A percentile compares a stretch with the other conserved stretches of the same genome.
phyloP scores from a whole-genome alignment of 2,797 vertebrate species.

The Tympanoctomys barrerae region DNA sequence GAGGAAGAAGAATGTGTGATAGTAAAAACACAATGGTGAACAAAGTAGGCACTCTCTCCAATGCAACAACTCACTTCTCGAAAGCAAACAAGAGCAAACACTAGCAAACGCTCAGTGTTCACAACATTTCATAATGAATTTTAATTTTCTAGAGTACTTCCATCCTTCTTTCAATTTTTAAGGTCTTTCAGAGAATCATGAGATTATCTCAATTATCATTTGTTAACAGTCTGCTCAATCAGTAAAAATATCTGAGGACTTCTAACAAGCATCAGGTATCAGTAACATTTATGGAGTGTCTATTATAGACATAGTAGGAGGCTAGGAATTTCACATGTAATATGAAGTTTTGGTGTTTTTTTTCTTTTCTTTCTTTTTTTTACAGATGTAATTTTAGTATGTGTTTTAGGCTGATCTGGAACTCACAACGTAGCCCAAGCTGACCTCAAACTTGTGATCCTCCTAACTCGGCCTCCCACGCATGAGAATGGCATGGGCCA shows the following conservation, averaged over 20 bases:
- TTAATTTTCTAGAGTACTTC: neutral
- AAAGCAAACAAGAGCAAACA: too few species aligned
- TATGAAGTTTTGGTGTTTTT: neutral
- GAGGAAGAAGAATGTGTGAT: neutral
- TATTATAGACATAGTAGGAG: neutral
- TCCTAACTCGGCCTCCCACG: neutral
- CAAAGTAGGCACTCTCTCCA: neutral
- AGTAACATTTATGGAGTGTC: neutral
- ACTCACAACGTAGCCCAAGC: neutral
- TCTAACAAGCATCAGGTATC: neutral
- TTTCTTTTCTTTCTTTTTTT: neutral
- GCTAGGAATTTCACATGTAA: neutral
- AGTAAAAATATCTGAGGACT: conserved; percentile 26
- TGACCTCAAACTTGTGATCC: neutral
- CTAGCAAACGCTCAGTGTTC: neutral
- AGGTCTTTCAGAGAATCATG: conserved; percentile 30
- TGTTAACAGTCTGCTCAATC: neutral
- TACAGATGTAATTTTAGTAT: neutral
- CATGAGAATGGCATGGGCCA: neutral
- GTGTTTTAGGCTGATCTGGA: neutral
- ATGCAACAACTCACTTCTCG: neutral
- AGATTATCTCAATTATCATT: conserved; percentile 24
- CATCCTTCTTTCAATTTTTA: conserved; percentile 34
- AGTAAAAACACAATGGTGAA: conserved; percentile 42
- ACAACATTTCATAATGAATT: conserved; percentile 40